Evolutionary conservation across 2,888 invertebrate genomes (phyloP), one percentile per base, ranked within the genome.

Genomic region (Lithophane semibrunnea): DNA sequence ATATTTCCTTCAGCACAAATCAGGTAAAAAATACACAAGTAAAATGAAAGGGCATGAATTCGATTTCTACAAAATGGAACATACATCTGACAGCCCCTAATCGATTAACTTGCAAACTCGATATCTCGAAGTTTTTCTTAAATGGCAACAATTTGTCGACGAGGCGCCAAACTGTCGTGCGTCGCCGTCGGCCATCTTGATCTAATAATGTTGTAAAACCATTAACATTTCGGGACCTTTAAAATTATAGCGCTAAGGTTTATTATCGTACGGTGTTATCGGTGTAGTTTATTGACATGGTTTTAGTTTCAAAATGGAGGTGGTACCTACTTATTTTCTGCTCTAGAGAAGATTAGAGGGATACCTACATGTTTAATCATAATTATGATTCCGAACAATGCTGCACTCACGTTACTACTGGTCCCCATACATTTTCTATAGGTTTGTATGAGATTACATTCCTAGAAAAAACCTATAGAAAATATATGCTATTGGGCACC

Each of bases 141-240:
- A 83, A 83, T 79, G 78, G 68, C 74, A 85, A 81, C 75, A 82
- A 83, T 87, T 85, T 81, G 80, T 87, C 78, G 78, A 67, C 61
- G 56, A 67, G 88, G 91, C 90, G 90, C 90, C 91, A 86, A 89
- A 85, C 83, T 75, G 90, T 87, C 90, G 90, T 82, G 82, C 72
- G 65, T 69, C 80, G 84, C 65, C 37, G 72, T 63, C 74, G 63
- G 75, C 78, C 74, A 82, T 80, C 82, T 81, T 86, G 73, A 87
- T 85, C 67, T 80, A 84, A 78, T 77, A 82, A 81, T 65, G 76
- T 75, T 83, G 78, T 82, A 72, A 86, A 77, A 79, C 74, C 49
- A 77, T 60, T 52, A 68, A 0, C 49, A 75, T 60, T 52, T 68
- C 0, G 24, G n/a, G 37, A 73, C 37, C 85, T 76, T 84, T 85